Evolutionary conservation across 2,113 vertebrate genomes (phyloP).

Genomic region (Myanophis thanlyinensis): DNA sequence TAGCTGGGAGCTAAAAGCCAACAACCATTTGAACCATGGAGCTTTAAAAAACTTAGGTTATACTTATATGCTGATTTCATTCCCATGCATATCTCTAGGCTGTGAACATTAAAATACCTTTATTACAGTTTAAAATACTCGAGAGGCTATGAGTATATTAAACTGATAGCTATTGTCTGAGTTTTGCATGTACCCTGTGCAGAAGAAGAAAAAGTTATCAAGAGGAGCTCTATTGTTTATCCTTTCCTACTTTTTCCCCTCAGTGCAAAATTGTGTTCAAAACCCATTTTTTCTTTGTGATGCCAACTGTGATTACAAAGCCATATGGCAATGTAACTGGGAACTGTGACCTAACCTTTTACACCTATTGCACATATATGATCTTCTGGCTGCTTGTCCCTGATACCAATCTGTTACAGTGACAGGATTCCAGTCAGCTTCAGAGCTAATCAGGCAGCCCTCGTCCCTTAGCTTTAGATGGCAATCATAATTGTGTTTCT

Average conservation of each 20-base stretch:
- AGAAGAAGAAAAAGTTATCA: background rate
- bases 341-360: slow-evolving; percentile 63
- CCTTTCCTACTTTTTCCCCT: background rate
- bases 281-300: slow-evolving; percentile 32
- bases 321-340: slow-evolving; percentile 59
- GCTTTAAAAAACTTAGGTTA: background rate
- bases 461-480: slow-evolving; percentile 47
- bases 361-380: slow-evolving; percentile 64
- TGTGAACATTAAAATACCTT: background rate
- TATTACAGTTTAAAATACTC: background rate
- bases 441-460: slow-evolving; percentile 52
- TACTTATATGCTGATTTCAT: background rate
- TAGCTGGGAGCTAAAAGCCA: background rate
- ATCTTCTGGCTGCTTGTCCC: slow-evolving; percentile 64
- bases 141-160: background rate
- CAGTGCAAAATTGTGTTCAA: background rate
- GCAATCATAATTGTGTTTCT: slow-evolving; percentile 55
- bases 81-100: background rate
- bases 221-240: background rate
- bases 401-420: slow-evolving; percentile 69
- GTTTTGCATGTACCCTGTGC: background rate
- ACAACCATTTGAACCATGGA: background rate
- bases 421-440: slow-evolving; percentile 59
- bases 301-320: slow-evolving; percentile 41
- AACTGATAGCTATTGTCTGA: background rate